Conservation (phyloP, 2,888 invertebrate species). For the Phortica okadai region DNA sequence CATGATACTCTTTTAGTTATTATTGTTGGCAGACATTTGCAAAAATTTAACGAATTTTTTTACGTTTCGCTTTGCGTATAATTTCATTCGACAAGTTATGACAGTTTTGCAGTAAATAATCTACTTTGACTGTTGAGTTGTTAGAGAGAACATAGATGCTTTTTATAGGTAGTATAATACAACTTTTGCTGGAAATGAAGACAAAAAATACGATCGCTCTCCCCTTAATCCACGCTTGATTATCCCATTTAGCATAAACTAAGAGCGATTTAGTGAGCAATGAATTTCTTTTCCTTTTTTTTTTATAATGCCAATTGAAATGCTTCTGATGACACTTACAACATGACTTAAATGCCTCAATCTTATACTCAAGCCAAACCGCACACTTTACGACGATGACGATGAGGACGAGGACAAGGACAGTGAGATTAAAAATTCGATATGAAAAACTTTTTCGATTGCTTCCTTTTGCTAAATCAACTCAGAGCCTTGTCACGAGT, state of each 20-base stretch:
- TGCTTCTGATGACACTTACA: too few relatives aligned
- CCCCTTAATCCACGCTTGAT: too few relatives aligned
- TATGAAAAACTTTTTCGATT: slow-evolving; percentile 16
- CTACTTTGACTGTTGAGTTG: too few relatives aligned
- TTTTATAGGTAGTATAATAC: too few relatives aligned
- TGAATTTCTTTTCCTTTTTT: too few relatives aligned
- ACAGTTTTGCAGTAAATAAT: neutral
- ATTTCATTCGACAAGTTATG: neutral
- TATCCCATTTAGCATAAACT: too few relatives aligned
- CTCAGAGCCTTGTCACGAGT: neutral
- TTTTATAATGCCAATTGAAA: slow-evolving; percentile 24
- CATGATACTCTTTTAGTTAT: neutral
- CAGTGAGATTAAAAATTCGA: neutral
- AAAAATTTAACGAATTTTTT: neutral
- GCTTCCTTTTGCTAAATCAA: slow-evolving; percentile 20
- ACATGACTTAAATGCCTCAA: neutral
- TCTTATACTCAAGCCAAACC: neutral
- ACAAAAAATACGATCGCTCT: too few relatives aligned
- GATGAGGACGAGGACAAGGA: neutral
- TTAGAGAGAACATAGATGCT: too few relatives aligned
- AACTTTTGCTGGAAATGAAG: too few relatives aligned
- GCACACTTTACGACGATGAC: neutral
- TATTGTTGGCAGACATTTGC: slow-evolving; percentile 47
- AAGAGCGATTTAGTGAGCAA: too few relatives aligned
- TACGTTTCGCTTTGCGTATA: neutral